Conservation (phyloP, 2,797 vertebrate genomes). For the Alosa sapidissima region DNA sequence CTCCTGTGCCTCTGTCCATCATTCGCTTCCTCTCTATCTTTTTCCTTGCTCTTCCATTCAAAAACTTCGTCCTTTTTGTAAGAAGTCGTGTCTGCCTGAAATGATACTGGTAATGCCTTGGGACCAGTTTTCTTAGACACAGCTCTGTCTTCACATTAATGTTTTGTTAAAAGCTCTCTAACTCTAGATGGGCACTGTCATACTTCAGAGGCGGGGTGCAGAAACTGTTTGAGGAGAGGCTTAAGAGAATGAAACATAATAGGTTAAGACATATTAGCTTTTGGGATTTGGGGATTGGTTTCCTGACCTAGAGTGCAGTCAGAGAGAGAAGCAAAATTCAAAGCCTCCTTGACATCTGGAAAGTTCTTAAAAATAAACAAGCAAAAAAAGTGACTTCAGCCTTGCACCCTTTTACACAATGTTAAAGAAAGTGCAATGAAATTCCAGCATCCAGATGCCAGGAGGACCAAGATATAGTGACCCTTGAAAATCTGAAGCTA, state of each 20-base stretch:
- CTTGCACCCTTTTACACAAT: not conserved
- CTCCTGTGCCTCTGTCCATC: not conserved
- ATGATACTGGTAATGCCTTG: not conserved
- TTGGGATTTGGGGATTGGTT: not conserved
- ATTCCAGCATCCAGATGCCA: too few species aligned
- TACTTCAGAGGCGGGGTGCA: not conserved
- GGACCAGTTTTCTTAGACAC: not conserved
- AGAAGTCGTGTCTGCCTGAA: not conserved
- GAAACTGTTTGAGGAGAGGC: not conserved
- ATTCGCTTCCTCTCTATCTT: not conserved
- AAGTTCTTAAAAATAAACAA: not conserved
- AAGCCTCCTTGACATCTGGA: too few species aligned
- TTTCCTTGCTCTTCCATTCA: not conserved
- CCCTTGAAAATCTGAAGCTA: too few species aligned
- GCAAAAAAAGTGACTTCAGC: not conserved
- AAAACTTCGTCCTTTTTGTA: not conserved
- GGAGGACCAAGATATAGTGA: too few species aligned
- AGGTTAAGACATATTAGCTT: not conserved
- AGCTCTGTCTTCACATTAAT: not conserved
- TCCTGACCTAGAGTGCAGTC: not conserved
- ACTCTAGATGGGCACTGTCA: not conserved
- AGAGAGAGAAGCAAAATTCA: not conserved
- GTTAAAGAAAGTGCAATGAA: too few species aligned
- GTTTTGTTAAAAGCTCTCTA: not conserved
- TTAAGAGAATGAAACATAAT: too few species aligned